A percentile compares a stretch with the other conserved stretches of the same genome.
phyloP scores from a whole-genome alignment of 2,888 invertebrate genomes.

The Cantharis lateralis region DNA sequence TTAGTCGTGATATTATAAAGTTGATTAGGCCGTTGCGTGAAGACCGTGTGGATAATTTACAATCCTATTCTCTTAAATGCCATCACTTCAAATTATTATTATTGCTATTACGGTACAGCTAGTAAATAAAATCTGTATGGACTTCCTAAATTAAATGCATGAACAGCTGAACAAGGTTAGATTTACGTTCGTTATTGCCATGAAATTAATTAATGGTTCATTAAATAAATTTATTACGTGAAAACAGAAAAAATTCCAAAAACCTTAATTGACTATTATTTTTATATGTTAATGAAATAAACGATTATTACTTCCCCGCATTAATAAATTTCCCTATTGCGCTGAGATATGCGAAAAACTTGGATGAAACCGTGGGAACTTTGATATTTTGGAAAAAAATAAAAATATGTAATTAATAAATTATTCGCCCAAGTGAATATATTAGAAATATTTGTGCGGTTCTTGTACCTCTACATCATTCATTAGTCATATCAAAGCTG shows the following conservation, averaged over 20 bases:
- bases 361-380: not conserved
- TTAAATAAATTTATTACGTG: not conserved
- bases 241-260: not conserved
- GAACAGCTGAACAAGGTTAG: not conserved
- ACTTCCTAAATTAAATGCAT: not conserved
- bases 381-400: not conserved
- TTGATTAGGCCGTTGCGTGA: not conserved
- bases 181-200: not conserved
- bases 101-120: not conserved
- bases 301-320: not conserved
- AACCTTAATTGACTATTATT: not conserved
- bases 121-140: not conserved
- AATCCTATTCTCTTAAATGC: not conserved
- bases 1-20: not conserved
- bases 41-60: not conserved
- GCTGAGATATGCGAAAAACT: not conserved
- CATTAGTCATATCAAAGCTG: not conserved
- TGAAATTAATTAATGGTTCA: not conserved
- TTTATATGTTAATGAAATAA: not conserved
- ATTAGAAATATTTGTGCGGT: not conserved
- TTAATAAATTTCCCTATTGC: not conserved
- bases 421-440: not conserved
- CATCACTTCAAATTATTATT: not conserved
- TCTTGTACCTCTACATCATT: not conserved
- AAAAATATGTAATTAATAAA: not conserved